Evolutionary conservation across 53 echinoderm and acorn worm genomes (phyloP), one percentile per base, ranked within the genome.

Genomic region (Zoroaster sp.): DNA sequence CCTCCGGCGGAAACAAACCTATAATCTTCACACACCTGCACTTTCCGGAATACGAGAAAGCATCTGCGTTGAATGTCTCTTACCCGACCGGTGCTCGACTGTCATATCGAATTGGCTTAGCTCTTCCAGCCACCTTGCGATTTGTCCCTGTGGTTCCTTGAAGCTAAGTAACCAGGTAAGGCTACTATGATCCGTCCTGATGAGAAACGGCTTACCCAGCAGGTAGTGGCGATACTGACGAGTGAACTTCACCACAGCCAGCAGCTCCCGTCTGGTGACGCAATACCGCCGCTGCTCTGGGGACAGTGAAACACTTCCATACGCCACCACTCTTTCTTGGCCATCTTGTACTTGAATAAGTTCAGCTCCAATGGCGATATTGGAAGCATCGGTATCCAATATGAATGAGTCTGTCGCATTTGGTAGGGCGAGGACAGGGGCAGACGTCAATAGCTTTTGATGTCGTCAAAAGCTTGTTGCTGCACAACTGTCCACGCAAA

Each of bases 181-280:
- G 15, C 90, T 90, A 23, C 90, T 85, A 40, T 93, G 93, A 41
- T 92, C 89, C 1, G 93, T 92, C 36, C 93, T 20, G 3, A 92
- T 76, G 10, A 70, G 11, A 37, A 92, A 92, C n/a, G n/a, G n/a
- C n/a, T 35, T 74, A 23, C 89, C 93, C 14, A 92, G 77, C 15
- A 92, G 72, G 53, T 92, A 92, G 30, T 92, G 93, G 35, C 92
- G 80, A 33, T 77, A 93, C 54, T 93, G 89, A 2, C 85, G 83
- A 0, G 88, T 88, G 66, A 90, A 86, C 25, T 33, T 46, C 1
- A 92, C 78, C 1, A 89, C 54, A 1, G 93, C 93, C 33, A 89
- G 59, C 32, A 92, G 66, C 25, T 92, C 92, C 11, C 51, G 70
- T 25, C 92, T 54, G 5, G 92, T 92, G 35, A 78, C 77, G 20